Evolutionary conservation across 2,113 vertebrate genomes (phyloP).

Genomic region (Riparia riparia): DNA sequence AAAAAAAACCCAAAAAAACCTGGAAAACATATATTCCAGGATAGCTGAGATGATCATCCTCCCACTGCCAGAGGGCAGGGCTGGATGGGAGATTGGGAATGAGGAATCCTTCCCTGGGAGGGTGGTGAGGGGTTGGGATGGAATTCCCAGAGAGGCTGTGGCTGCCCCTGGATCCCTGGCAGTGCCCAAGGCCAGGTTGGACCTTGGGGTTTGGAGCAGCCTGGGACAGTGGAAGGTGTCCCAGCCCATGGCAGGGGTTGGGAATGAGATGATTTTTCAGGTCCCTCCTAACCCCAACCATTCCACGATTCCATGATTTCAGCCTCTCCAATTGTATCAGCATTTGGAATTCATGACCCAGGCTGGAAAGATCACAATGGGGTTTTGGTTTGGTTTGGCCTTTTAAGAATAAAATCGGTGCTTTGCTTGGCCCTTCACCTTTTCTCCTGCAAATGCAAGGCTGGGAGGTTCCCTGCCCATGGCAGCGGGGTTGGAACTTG

Average conservation of each 20-base stretch:
- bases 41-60: background rate
- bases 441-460: background rate
- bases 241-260: background rate
- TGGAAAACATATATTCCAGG: fast-evolving
- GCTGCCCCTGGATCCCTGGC: background rate
- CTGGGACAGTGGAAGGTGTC: background rate
- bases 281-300: background rate
- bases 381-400: background rate
- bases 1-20: background rate
- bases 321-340: background rate
- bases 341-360: background rate
- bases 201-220: background rate
- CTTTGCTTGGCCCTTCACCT: background rate
- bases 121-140: background rate
- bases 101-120: background rate
- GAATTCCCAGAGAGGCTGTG: background rate
- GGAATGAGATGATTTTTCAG: fast-evolving
- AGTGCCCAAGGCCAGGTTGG: background rate
- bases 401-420: background rate
- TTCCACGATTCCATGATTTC: background rate
- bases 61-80: background rate
- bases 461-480: background rate
- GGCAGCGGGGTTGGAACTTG: background rate
- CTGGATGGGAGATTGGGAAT: fast-evolving
- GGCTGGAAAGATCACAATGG: background rate